Conservation (phyloP, 2,113 vertebrate genomes). For the Talpa occidentalis region DNA sequence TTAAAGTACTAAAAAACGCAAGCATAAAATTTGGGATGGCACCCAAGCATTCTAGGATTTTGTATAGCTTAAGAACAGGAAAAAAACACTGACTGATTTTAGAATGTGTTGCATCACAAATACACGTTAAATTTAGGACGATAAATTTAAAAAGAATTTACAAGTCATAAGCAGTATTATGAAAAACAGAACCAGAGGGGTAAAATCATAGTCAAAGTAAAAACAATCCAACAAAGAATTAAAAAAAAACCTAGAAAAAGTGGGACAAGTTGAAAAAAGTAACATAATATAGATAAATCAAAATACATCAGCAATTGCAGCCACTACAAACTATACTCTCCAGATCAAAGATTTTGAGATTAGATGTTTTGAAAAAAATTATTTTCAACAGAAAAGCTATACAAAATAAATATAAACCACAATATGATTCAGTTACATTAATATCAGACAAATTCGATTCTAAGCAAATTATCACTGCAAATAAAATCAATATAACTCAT, state of each 20-base stretch:
- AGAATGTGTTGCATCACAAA: not conserved
- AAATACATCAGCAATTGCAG: not conserved
- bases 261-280: not conserved
- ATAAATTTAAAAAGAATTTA: not conserved
- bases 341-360: not conserved
- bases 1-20: not conserved
- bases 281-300: not conserved
- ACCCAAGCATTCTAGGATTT: not conserved
- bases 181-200: not conserved
- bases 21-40: not conserved
- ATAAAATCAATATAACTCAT: not conserved
- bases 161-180: not conserved
- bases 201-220: not conserved
- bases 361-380: not conserved
- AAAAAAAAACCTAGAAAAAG: not conserved
- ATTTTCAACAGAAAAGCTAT: not conserved
- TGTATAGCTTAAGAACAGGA: not conserved
- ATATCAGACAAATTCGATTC: not conserved
- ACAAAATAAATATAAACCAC: constrained; percentile 36
- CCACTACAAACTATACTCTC: not conserved
- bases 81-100: not conserved
- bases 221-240: not conserved
- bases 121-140: not conserved
- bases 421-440: not conserved
- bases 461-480: not conserved